Base-by-base conservation (phyloP, 2,888 invertebrate genomes). In the Parnassius glacialis region DNA sequence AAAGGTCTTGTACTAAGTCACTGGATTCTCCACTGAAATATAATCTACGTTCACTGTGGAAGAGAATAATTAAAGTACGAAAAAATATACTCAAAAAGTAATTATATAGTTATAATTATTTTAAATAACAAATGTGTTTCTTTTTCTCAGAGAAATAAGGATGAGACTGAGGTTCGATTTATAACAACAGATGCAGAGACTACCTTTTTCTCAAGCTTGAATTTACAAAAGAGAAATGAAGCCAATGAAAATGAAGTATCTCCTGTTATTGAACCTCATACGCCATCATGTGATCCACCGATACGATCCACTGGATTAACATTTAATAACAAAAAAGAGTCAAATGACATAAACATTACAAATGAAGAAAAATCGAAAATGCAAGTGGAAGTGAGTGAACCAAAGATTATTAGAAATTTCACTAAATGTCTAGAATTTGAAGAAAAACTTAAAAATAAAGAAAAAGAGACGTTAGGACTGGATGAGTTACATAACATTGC, bases 331-430 rank as follows among this genome's bases (percentile, higher is more conserved):
- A 7, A 13, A n/a, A 13, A 48, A 10, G 48, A 48, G 9, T 48
- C 13, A 48, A 48, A 9, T 9, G 13, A 16, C 16, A 16, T 16
- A 53, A 13, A 13, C 16, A 42, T n/a, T 16, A 7, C 10, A 13
- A 42, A 43, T 41, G 25, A 56, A 25, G 13, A 1, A 10, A 57
- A 42, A 20, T 50, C 20, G 11, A 16, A 50, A 13, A 7, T 42
- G 12, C 1, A 11, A 52, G 12, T 9, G 48, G 9, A 57, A 48
- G 34, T n/a, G 20, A 52, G 48, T 51, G 68, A 69, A 67, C 78
- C 75, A 54, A 79, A 71, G 62, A 69, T 85, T 42, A 68, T 83
- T 52, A 75, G 82, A 57, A 77, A 75, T 41, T 84, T 85, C 50
- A 78, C 55, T 3, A 68, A 58, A 65, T 76, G 70, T 61, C 62